Base-by-base conservation (phyloP, 2,797 vertebrate species). In the Melanotaenia nigrans region DNA sequence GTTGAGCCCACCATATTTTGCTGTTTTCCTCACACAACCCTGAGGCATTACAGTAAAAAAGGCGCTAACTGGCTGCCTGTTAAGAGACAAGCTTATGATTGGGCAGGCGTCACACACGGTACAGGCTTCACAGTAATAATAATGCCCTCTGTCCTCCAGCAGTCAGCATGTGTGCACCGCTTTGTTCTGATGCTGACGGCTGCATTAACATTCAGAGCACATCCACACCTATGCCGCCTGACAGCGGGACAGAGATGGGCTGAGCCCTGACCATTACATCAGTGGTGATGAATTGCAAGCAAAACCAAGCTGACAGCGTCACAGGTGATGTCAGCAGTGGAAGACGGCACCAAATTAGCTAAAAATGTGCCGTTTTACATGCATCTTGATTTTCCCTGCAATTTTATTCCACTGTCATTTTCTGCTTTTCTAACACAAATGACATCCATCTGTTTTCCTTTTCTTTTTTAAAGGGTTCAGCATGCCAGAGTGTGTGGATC, bases 401-500 rank as follows among this genome's bases (percentile, higher is more conserved):
- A 75, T 65, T 59, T 3, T 24, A 14, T 77, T 71, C 25, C 4
- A 3, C 32, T 68, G 24, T 58, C 56, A 66, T 85, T 76, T 75
- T 87, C 71, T 62, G 59, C 73, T 61, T 73, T 65, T 71, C 55
- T 22, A 65, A 62, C 24, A 60, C 83, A 90, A 90, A 90, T 63
- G 68, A 85, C 80, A 89, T 90, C 88, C 90, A 90, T 90, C 79
- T 92, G 91, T 85, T 87, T 83, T 78, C 76, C 62, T 60, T 80
- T 74, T 54, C 47, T 54, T 78, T 82, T 83, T 86, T 77, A 61
- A 77, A 86, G 81, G 81, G 85, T 71, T 73, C 62, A 61, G 84
- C 90, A 87, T 90, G 87, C 90, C 90, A 88, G 81, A 93, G 87
- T 79, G 84, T 86, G 76, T 73, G 87, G 81, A 88, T 94, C 90